Evolutionary conservation across 1,140 invertebrate species (phyloP), one percentile per base, ranked within the genome.

Genomic region (Euura saliciscinereae): DNA sequence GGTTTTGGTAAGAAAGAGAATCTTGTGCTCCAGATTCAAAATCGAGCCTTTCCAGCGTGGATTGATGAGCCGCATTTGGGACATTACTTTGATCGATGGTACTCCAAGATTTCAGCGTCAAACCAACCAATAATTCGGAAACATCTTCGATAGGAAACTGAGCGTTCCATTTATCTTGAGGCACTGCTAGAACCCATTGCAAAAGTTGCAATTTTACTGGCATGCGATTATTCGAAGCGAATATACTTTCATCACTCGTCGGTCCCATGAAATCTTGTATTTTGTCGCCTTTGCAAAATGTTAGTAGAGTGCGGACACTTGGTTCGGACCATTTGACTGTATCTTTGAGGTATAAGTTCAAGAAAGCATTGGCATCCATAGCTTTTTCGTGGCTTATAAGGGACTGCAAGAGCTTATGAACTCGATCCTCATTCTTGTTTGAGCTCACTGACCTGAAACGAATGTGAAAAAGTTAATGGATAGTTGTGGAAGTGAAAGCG

Each of bases 291-390:
- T 80, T 71, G 43, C 80, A 84, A 28, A 83, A 76, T 6, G 78
- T 28, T 71, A 82, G 72, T 42, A 89, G 77, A 42, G 86, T 89
- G 44, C 77, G 72, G 2, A 89, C 69, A 75, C 84, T 88, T 43
- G 79, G 75, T 51, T 73, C 44, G 4, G 84, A 84, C 72, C 85
- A 82, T 11, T 79, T 80, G 43, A 88, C 79, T 6, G 83, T 77
- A 65, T 83, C 82, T 3, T 79, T 85, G n/a, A 80, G 72, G 69
- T 87, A 89, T 10, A 87, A 78, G 72, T 83, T 80, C 10, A 88
- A 74, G 28, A 89, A 72, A 28, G 69, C 65, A 68, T 83, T 81
- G 8, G 82, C 72, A 73, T 83, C 79, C 5, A 80, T 72, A 43
- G 84, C 77, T 73, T 80, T 86, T 43, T 82, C 73, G 68, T 80